Conservation (phyloP, 2,113 vertebrate species). For the Stercorarius parasiticus region DNA sequence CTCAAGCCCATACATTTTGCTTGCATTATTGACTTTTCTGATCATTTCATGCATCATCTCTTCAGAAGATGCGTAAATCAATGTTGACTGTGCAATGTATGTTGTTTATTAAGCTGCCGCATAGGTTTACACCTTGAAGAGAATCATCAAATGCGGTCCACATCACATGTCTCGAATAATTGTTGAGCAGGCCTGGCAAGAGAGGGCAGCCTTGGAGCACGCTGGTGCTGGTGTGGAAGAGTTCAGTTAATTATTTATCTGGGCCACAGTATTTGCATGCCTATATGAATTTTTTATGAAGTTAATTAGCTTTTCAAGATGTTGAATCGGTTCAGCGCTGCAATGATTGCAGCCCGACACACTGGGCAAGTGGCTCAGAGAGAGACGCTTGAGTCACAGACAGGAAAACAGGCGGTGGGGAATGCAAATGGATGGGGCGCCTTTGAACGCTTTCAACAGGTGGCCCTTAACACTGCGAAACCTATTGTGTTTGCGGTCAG, state of each 20-base stretch:
- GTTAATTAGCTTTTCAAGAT: conserved; percentile 82
- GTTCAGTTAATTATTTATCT: conserved; percentile 81
- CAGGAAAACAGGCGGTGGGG: conserved; percentile 33
- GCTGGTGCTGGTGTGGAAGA: conserved; percentile 57
- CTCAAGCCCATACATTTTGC: conserved; percentile 77
- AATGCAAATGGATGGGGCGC: conserved; percentile 11
- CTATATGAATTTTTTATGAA: conserved; percentile 80
- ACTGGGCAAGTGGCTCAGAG: conserved; percentile 22
- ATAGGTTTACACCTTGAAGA: conserved; percentile 73
- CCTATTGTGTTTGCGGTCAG: conserved; percentile 51
- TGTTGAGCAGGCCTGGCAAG: conserved; percentile 75
- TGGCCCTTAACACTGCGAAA: conserved; percentile 26
- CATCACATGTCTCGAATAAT: conserved; percentile 69
- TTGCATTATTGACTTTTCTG: conserved; percentile 80
- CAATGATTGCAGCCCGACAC: conserved; percentile 70
- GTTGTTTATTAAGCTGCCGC: conserved; percentile 74
- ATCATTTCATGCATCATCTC: conserved; percentile 82
- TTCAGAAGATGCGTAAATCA: conserved; percentile 82
- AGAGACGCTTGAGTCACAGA: conserved; percentile 25
- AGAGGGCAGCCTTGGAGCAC: conserved; percentile 72
- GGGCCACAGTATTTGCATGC: conserved; percentile 78
- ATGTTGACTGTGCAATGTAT: conserved; percentile 77
- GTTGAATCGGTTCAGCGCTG: conserved; percentile 73
- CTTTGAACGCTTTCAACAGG: conserved; percentile 40
- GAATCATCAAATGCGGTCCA: conserved; percentile 62